These are phyloP conservation scores for Camponotus fellah DNA, from an alignment of 2,888 invertebrate species.

Conservation along the genomic window DNA sequence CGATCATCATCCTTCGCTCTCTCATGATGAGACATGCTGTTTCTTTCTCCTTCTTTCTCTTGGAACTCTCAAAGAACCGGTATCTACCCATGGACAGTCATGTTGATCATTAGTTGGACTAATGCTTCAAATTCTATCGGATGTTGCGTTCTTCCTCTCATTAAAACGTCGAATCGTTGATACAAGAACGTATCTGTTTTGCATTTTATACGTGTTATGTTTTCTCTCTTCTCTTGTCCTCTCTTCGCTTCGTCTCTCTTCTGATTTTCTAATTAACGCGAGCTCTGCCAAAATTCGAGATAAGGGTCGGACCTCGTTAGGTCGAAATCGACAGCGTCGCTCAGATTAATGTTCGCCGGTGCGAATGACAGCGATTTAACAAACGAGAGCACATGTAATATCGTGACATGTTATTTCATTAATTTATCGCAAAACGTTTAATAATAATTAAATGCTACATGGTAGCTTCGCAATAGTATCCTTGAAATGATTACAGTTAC, in stretches of 20 bases:
- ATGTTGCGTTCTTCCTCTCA: constrained; percentile 65
- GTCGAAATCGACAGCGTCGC: constrained; percentile 27
- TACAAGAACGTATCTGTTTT: constrained; percentile 46
- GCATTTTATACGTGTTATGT: constrained; percentile 40
- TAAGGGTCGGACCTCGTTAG: constrained; percentile 49
- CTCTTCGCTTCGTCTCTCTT: background rate
- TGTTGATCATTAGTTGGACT: constrained; percentile 84
- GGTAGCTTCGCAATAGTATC: background rate
- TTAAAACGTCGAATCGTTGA: constrained; percentile 65
- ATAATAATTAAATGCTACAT: constrained; percentile 31
- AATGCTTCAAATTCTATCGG: constrained; percentile 81
- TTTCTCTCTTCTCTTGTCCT: constrained; percentile 14
- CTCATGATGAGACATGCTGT: constrained; percentile 65
- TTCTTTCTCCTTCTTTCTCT: constrained; percentile 20
- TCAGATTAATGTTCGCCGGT: constrained; percentile 37
- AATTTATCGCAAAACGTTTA: constrained; percentile 29
- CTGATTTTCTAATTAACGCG: constrained; percentile 40
- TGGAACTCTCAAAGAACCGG: constrained; percentile 77
- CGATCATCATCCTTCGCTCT: constrained; percentile 63
- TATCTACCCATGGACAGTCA: constrained; percentile 82
- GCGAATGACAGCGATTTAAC: constrained; percentile 47
- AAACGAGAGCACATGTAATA: constrained; percentile 29
- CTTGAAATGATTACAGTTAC: constrained; percentile 31
- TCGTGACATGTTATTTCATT: constrained; percentile 24
- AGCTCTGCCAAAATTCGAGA: constrained; percentile 28